A percentile compares a stretch with the other conserved stretches of the same genome.
phyloP scores from a whole-genome alignment of 2,888 invertebrate species.

The Agrochola macilenta region DNA sequence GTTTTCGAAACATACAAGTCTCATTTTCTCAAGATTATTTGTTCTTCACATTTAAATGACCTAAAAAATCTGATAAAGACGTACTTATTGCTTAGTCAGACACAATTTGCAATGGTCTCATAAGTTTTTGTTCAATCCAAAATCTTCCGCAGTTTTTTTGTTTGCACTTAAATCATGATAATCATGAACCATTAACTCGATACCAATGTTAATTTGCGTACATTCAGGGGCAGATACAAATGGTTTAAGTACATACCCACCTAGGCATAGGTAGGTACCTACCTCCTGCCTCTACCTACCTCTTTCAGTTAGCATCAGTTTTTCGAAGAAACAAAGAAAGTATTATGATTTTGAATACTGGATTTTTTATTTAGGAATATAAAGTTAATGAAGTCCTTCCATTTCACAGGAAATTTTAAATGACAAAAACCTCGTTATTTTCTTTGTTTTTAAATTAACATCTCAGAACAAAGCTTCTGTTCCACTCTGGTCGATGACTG shows the following conservation, averaged over 20 bases:
- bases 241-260: neutral
- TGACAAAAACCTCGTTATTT: neutral
- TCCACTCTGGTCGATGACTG: constrained; percentile 16
- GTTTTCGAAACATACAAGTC: neutral
- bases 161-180: constrained; percentile 45
- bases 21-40: constrained; percentile 19
- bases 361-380: neutral
- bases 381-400: neutral
- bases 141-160: constrained; percentile 63
- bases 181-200: constrained; percentile 55
- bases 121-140: constrained; percentile 70
- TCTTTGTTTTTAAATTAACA: neutral
- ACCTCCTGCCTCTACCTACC: too few relatives aligned
- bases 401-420: neutral
- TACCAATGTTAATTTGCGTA: constrained; percentile 45
- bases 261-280: neutral
- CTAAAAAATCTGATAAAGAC: constrained; percentile 32
- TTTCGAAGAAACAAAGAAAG: neutral
- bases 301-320: neutral
- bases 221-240: constrained; percentile 11
- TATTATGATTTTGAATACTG: neutral
- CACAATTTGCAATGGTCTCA: constrained; percentile 60
- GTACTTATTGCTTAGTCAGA: constrained; percentile 46
- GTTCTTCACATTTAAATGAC: constrained; percentile 1
- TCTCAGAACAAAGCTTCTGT: constrained; percentile 1